phyloP scores from a whole-genome alignment of 2,888 invertebrate genomes.

The Diplolepis rosae region DNA sequence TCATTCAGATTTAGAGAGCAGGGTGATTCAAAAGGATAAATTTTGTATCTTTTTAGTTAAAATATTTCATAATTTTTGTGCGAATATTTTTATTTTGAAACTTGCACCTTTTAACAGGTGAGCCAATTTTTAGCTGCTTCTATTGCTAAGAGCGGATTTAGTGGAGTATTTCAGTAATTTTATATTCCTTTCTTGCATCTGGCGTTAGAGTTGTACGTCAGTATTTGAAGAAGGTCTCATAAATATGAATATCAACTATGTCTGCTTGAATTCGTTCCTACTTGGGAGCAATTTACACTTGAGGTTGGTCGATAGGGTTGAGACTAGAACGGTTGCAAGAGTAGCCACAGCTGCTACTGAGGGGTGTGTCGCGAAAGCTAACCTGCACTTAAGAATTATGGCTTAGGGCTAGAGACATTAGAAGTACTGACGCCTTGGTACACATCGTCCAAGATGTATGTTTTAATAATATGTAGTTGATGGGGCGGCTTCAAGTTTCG shows the following conservation, averaged over 20 bases:
- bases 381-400: slow-evolving; percentile 20
- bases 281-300: slow-evolving; percentile 6
- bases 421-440: slow-evolving; percentile 6
- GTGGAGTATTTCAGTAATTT: no score
- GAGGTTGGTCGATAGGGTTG: slow-evolving; percentile 25
- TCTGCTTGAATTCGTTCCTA: background rate
- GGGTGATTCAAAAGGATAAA: no score
- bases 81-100: no score
- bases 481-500: slow-evolving; percentile 10
- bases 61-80: no score
- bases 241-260: slow-evolving; percentile 14
- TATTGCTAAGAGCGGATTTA: no score
- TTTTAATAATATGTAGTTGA: slow-evolving; percentile 27
- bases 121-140: no score
- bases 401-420: slow-evolving; percentile 11
- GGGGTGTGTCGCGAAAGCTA: slow-evolving; percentile 12
- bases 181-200: no score
- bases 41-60: no score
- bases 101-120: no score
- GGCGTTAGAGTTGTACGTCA: background rate
- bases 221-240: slow-evolving; percentile 2
- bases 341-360: background rate
- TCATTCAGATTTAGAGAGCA: no score
- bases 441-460: slow-evolving; percentile 9
- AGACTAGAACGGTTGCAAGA: background rate